These are phyloP conservation scores for Taurulus bubalis DNA, from an alignment of 2,113 vertebrate species.

Conservation along the genomic window DNA sequence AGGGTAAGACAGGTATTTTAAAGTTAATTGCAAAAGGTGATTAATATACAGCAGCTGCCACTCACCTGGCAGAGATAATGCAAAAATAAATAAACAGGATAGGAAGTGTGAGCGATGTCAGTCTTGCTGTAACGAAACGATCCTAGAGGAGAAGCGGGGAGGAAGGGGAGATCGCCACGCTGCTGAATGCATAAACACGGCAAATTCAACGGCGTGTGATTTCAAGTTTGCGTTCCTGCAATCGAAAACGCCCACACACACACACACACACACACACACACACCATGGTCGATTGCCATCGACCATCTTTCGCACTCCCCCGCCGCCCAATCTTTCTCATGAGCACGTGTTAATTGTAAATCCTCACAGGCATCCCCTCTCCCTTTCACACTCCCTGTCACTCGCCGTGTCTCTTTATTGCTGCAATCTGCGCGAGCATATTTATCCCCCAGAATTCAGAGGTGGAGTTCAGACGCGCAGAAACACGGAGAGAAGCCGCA, in stretches of 20 bases:
- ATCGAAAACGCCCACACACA: slow-evolving; percentile 17
- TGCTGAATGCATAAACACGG: slow-evolving; percentile 37
- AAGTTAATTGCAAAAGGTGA: neutral
- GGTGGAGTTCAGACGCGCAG: slow-evolving; percentile 43
- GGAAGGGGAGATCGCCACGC: slow-evolving; percentile 20
- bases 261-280: slow-evolving; percentile 54
- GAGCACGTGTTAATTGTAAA: slow-evolving; percentile 63
- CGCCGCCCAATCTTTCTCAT: slow-evolving; percentile 1
- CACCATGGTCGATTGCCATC: slow-evolving; percentile 41
- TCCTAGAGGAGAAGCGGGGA: slow-evolving; percentile 23
- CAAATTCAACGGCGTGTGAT: slow-evolving; percentile 44
- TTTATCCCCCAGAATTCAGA: slow-evolving; percentile 36
- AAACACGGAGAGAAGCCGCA: slow-evolving; percentile 23
- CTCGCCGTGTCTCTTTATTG: slow-evolving; percentile 46
- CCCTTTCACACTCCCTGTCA: slow-evolving; percentile 42
- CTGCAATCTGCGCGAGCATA: slow-evolving; percentile 40
- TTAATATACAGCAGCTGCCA: neutral
- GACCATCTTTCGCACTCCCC: slow-evolving; percentile 44
- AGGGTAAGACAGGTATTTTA: neutral
- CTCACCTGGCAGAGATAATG: neutral
- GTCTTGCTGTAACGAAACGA: slow-evolving; percentile 11
- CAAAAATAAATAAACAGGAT: neutral
- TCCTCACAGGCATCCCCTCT: slow-evolving; percentile 47
- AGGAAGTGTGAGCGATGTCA: slow-evolving; percentile 28
- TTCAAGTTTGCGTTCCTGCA: slow-evolving; percentile 58